These are phyloP conservation scores for Chloromyia formosa DNA, from an alignment of 2,888 invertebrate genomes.

Conservation along the genomic window DNA sequence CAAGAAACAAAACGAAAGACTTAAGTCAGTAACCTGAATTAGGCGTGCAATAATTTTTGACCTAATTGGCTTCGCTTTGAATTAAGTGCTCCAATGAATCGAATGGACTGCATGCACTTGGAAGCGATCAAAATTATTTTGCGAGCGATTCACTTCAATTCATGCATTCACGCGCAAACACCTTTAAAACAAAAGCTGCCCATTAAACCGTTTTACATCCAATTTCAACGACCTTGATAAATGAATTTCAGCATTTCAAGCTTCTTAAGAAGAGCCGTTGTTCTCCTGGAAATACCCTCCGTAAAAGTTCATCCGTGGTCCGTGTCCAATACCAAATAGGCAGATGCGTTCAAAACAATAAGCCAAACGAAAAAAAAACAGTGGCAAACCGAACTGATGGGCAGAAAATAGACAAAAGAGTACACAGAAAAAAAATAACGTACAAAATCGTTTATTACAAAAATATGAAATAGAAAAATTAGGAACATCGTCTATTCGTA, in stretches of 20 bases:
- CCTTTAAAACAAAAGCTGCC: not conserved
- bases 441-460: conserved; percentile 8
- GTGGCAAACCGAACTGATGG: not conserved
- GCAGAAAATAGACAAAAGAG: conserved; percentile 9
- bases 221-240: conserved; percentile 23
- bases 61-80: too few relatives aligned
- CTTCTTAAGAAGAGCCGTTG: not conserved
- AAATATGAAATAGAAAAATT: conserved; percentile 36
- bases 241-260: conserved; percentile 27
- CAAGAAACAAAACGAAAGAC: conserved; percentile 14
- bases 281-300: too few relatives aligned
- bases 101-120: too few relatives aligned
- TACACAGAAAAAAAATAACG: not conserved
- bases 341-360: not conserved
- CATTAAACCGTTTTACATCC: not conserved
- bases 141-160: too few relatives aligned
- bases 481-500: not conserved
- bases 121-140: too few relatives aligned
- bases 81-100: too few relatives aligned
- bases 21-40: conserved; percentile 24
- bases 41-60: too few relatives aligned
- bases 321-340: too few relatives aligned
- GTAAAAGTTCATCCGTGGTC: too few relatives aligned
- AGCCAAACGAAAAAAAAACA: not conserved
- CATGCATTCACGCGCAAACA: too few relatives aligned